phyloP scores from a whole-genome alignment of 2,888 invertebrate genomes.

The Autographa pulchrina region DNA sequence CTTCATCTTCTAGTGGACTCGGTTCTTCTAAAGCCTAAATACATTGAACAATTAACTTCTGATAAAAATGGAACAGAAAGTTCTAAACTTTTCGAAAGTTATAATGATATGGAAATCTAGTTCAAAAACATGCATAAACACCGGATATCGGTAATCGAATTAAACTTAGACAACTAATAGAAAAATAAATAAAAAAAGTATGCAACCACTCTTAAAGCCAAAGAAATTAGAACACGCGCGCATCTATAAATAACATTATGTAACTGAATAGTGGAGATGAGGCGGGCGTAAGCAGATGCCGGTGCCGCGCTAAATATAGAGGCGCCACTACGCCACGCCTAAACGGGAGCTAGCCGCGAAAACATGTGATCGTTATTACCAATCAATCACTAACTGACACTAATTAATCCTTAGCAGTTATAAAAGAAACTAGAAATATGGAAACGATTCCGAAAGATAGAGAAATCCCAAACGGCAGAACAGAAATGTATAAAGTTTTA shows the following conservation, averaged over 20 bases:
- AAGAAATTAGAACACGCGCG: constrained; percentile 64
- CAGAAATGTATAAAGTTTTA: not conserved
- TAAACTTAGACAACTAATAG: constrained; percentile 23
- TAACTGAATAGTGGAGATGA: constrained; percentile 67
- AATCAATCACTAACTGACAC: constrained; percentile 14
- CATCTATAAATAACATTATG: constrained; percentile 77
- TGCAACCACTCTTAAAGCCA: constrained; percentile 41
- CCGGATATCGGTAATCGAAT: not conserved
- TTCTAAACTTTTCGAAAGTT: not conserved
- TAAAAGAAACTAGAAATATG: constrained; percentile 31
- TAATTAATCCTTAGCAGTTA: not conserved
- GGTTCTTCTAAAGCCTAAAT: not conserved
- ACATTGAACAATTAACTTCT: not conserved
- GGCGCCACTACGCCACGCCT: constrained; percentile 72
- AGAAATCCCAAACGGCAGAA: not conserved
- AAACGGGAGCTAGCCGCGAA: constrained; percentile 68
- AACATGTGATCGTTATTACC: constrained; percentile 54
- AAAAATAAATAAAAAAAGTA: constrained; percentile 29
- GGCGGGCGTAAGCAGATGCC: constrained; percentile 69
- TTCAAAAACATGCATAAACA: not conserved
- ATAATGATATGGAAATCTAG: not conserved
- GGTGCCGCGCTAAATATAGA: constrained; percentile 77
- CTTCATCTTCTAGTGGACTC: not conserved
- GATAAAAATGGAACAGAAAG: constrained; percentile 5
- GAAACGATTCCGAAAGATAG: not conserved